phyloP scores from a whole-genome alignment of 53 echinoderm and acorn worm species.

The Paelopatides confundens region DNA sequence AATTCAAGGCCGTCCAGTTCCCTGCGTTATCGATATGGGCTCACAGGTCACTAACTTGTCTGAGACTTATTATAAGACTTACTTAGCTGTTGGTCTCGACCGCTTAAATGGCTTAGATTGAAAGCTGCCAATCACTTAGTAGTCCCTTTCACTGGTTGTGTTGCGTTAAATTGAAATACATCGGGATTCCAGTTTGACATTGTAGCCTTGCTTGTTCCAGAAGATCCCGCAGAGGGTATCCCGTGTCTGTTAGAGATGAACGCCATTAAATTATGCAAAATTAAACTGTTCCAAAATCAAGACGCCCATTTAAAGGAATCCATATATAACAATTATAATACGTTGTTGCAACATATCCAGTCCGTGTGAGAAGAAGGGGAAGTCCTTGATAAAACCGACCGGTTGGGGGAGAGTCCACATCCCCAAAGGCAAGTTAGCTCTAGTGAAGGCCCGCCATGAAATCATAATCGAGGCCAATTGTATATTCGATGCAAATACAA shows the following conservation, averaged over 20 bases:
- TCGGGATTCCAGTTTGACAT: background rate
- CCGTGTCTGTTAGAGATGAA: conserved; percentile 25
- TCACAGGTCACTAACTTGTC: too few relatives aligned
- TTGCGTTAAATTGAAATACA: background rate
- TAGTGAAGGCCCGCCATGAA: background rate
- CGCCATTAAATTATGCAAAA: background rate
- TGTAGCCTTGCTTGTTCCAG: background rate
- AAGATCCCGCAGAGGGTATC: background rate
- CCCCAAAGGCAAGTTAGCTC: background rate
- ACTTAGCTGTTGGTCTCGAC: too few relatives aligned
- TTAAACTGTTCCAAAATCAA: too few relatives aligned
- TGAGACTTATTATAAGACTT: too few relatives aligned
- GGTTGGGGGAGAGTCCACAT: background rate
- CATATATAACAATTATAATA: too few relatives aligned
- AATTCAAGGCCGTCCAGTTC: too few relatives aligned
- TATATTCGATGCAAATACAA: too few relatives aligned
- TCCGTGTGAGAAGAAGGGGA: background rate
- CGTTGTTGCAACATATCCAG: background rate
- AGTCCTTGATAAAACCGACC: background rate
- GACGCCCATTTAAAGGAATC: too few relatives aligned
- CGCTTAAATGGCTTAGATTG: background rate
- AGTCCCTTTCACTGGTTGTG: background rate
- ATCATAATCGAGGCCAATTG: background rate
- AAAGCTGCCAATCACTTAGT: background rate
- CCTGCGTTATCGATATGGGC: too few relatives aligned